These are phyloP conservation scores for Eptesicus fuscus DNA, from an alignment of 2,113 vertebrate species.

Conservation along the genomic window DNA sequence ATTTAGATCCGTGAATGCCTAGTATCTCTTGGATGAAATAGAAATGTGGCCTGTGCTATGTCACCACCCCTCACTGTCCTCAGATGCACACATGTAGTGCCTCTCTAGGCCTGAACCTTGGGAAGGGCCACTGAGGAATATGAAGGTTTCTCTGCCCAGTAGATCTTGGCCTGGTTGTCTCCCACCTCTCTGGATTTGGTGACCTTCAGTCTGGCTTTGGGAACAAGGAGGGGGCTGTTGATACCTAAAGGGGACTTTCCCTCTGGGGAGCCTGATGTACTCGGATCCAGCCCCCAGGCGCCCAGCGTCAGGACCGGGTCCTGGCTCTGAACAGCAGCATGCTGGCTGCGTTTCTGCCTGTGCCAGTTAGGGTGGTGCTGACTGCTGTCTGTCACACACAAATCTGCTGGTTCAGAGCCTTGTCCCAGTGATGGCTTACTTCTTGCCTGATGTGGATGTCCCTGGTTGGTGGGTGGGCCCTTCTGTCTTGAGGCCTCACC, in stretches of 20 bases:
- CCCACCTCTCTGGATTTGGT: neutral
- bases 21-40: neutral
- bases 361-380: neutral
- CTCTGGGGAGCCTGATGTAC: neutral
- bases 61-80: neutral
- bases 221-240: neutral
- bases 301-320: neutral
- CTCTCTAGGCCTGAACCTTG: neutral
- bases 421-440: neutral
- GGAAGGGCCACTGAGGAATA: neutral
- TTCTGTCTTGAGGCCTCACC: neutral
- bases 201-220: neutral
- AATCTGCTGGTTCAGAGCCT: neutral
- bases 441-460: neutral
- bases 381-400: no score
- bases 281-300: accelerated
- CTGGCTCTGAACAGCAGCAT: neutral
- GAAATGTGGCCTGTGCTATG: neutral
- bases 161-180: neutral
- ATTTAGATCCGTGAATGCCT: neutral
- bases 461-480: neutral
- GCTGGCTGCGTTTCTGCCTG: neutral
- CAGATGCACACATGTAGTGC: neutral
- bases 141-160: neutral
- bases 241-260: neutral